Evolutionary conservation across 2,113 vertebrate genomes (phyloP).

Genomic region (Pseudorectes ferrugineus): DNA sequence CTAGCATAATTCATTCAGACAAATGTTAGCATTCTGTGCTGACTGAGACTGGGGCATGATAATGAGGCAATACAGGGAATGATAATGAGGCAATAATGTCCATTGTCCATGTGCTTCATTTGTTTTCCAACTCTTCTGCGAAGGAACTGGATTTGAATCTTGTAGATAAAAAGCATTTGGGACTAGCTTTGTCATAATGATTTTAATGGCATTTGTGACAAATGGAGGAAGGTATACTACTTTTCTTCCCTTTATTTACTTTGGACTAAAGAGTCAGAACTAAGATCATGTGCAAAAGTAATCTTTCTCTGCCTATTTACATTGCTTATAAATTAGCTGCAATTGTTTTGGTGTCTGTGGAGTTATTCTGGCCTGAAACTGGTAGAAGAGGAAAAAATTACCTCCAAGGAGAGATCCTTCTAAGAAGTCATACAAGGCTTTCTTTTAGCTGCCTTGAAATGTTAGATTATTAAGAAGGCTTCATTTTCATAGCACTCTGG

Average conservation of each 20-base stretch:
- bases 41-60: not conserved
- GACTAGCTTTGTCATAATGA: not conserved
- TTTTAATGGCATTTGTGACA: not conserved
- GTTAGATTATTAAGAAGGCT: not conserved
- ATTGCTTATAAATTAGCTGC: not conserved
- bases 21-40: not conserved
- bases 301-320: not conserved
- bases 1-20: not conserved
- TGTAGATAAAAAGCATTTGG: not conserved
- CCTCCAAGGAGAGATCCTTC: not conserved
- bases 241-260: not conserved
- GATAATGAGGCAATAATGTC: not conserved
- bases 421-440: not conserved
- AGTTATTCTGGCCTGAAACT: not conserved
- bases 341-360: not conserved
- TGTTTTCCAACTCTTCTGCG: not conserved
- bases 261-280: not conserved
- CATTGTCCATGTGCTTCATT: not conserved
- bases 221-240: not conserved
- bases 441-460: not conserved
- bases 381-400: not conserved
- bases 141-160: not conserved
- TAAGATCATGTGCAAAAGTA: not conserved
- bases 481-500: not conserved
- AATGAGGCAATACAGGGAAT: not conserved